Conservation (phyloP, 2,888 invertebrate genomes). For the Boloria selene region DNA sequence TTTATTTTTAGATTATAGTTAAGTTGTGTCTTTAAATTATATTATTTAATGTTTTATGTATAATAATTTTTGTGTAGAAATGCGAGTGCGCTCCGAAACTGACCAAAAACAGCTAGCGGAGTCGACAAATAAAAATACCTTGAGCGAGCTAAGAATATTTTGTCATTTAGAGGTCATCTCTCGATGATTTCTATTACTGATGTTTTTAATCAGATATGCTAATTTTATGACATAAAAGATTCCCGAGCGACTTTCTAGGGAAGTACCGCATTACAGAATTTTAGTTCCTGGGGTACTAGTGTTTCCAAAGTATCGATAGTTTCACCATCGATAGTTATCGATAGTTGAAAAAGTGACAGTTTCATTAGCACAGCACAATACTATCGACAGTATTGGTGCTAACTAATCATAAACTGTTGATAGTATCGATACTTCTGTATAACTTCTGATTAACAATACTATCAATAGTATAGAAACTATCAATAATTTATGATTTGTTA, state of each 20-base stretch:
- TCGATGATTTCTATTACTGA: no score
- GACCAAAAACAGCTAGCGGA: constrained; percentile 17
- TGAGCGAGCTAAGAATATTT: not conserved
- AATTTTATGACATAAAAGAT: constrained; percentile 2
- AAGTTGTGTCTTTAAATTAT: constrained; percentile 25
- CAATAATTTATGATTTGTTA: no score
- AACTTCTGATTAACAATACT: no score
- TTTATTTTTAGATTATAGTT: constrained; percentile 21
- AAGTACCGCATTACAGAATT: constrained; percentile 29
- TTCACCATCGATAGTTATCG: no score
- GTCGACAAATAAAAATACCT: constrained; percentile 21
- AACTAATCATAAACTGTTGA: no score
- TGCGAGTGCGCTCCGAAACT: constrained; percentile 23
- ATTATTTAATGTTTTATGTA: constrained; percentile 24
- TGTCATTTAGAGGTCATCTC: not conserved
- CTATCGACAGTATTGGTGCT: no score
- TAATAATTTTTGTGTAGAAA: constrained; percentile 22
- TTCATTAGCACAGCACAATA: no score
- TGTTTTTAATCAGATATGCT: no score
- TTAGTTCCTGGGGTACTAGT: constrained; percentile 63
- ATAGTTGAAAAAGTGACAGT: no score
- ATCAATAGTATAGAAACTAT: no score
- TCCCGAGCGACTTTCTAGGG: not conserved
- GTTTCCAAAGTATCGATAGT: no score
- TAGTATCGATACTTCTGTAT: no score